These are phyloP conservation scores for Thecocarcelia acutangulata DNA, from an alignment of 2,888 invertebrate genomes.

Conservation along the genomic window DNA sequence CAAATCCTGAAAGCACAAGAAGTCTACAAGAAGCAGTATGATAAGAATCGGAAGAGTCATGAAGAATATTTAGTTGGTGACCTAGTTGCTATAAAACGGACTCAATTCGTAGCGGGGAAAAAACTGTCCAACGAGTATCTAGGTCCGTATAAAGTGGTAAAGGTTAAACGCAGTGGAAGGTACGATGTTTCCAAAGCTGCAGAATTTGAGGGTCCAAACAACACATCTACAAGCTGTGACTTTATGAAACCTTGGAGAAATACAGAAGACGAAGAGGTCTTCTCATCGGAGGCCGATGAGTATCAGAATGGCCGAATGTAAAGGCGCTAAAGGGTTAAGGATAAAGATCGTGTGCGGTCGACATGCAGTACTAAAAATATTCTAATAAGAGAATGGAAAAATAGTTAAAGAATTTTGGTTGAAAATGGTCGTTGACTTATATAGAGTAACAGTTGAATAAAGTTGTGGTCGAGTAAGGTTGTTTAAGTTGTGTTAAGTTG, in stretches of 20 bases:
- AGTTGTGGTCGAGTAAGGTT: too few relatives aligned
- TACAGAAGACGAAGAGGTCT: background rate
- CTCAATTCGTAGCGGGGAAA: constrained; percentile 5
- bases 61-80: background rate
- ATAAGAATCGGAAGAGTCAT: background rate
- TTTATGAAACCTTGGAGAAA: constrained; percentile 16
- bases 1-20: constrained; percentile 12
- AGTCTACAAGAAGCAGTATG: background rate
- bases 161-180: background rate
- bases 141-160: constrained; percentile 4
- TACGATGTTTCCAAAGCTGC: too few relatives aligned
- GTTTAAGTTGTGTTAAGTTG: too few relatives aligned
- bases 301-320: constrained; percentile 22
- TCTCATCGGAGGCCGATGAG: constrained; percentile 24
- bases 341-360: too few relatives aligned
- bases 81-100: background rate
- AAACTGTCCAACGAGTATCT: constrained; percentile 4
- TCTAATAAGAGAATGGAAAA: too few relatives aligned
- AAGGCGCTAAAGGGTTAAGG: background rate
- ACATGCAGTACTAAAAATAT: too few relatives aligned
- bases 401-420: too few relatives aligned
- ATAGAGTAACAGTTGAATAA: too few relatives aligned
- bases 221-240: constrained; percentile 15
- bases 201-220: too few relatives aligned
- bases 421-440: too few relatives aligned